Conservation (phyloP, 2,113 vertebrate genomes). For the Chloroceryle aenea region DNA sequence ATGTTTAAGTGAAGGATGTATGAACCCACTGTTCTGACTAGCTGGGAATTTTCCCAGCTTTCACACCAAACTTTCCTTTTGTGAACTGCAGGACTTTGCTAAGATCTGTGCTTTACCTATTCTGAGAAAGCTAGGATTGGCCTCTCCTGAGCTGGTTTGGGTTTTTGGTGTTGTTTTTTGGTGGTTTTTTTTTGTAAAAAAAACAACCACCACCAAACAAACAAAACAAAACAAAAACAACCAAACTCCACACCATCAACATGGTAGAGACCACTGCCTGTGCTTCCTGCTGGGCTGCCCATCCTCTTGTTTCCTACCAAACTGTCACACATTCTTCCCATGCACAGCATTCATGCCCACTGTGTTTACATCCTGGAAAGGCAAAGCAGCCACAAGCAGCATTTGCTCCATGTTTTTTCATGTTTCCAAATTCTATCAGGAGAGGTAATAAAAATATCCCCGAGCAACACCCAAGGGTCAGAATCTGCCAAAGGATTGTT, state of each 20-base stretch:
- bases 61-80: neutral
- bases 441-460: neutral
- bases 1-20: rapidly evolving
- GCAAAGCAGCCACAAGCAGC: neutral
- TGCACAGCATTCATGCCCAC: rapidly evolving
- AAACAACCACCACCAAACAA: too few species aligned
- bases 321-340: neutral
- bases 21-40: neutral
- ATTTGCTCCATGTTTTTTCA: neutral
- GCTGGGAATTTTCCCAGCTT: neutral
- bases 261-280: neutral
- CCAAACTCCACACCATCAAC: neutral
- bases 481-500: neutral
- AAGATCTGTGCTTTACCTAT: neutral
- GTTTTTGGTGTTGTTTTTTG: too few species aligned
- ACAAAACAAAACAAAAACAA: too few species aligned
- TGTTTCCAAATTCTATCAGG: neutral
- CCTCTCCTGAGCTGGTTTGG: neutral
- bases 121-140: neutral
- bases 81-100: neutral
- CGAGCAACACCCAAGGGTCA: neutral
- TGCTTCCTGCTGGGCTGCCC: rapidly evolving
- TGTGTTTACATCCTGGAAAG: rapidly evolving
- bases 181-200: too few species aligned
- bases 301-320: neutral